A percentile compares a stretch with the other conserved stretches of the same genome.
These are phyloP conservation scores for Sabellastarte sp. DNA, from an alignment of 2,888 invertebrate species.

Conservation along the genomic window DNA sequence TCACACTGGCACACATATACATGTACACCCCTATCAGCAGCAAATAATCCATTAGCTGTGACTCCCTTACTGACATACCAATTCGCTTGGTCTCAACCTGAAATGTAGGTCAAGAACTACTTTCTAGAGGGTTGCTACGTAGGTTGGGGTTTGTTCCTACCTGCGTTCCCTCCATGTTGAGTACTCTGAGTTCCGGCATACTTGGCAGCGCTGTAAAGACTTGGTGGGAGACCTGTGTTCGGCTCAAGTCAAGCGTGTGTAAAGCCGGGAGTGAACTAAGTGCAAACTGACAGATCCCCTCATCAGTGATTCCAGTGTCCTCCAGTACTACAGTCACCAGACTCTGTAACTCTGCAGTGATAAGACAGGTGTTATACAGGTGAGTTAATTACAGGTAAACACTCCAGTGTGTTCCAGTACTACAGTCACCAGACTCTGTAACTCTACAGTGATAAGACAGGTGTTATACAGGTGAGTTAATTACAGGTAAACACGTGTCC, in stretches of 20 bases:
- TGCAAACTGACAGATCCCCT: constrained; percentile 40
- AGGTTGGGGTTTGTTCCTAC: too few species aligned
- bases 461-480: too few species aligned
- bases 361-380: not conserved
- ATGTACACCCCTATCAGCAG: too few species aligned
- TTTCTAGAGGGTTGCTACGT: not conserved
- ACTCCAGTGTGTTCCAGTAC: constrained; percentile 46
- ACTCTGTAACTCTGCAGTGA: constrained; percentile 37
- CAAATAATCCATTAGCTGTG: too few species aligned
- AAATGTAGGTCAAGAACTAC: too few species aligned
- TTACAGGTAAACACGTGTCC: too few species aligned
- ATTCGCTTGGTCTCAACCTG: too few species aligned
- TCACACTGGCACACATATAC: too few species aligned
- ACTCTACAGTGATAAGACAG: constrained; percentile 30
- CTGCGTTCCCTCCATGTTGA: constrained; percentile 11
- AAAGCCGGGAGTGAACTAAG: constrained; percentile 31
- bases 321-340: constrained; percentile 39
- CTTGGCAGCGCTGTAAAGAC: constrained; percentile 36
- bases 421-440: constrained; percentile 36
- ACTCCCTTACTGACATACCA: too few species aligned
- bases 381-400: too few species aligned
- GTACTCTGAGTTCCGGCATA: constrained; percentile 6
- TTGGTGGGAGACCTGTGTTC: constrained; percentile 44
- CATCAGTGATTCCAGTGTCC: constrained; percentile 46
- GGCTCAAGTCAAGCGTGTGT: constrained; percentile 44